Evolutionary conservation across 2,888 invertebrate genomes (phyloP), one percentile per base, ranked within the genome.

Genomic region (Coecobrya sp.): DNA sequence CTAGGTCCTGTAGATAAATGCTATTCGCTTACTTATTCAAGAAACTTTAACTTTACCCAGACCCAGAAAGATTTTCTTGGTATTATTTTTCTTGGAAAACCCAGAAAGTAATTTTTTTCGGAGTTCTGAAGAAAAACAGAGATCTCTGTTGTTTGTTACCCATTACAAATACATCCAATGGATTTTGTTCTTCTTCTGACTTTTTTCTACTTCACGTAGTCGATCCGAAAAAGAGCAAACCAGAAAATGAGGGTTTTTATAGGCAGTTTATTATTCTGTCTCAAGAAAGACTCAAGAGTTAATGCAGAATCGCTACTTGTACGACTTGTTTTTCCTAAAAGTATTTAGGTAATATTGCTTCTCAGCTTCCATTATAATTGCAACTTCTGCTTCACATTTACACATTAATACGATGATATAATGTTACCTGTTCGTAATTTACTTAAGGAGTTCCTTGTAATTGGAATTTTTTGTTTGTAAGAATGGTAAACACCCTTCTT

Each of bases 111-210:
- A 49, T 52, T 52, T 27, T n/a, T 4, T 76, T 76, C 42, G 19
- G 55, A 59, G 59, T 49, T 86, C 42, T 13, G 42, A 86, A 55
- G 76, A 73, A 55, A 86, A 86, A 52, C 79, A 79, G 19, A 22
- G 22, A 84, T 36, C n/a, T 5, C 13, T 27, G 19, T 45, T 73
- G 13, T 22, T 45, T 73, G 10, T 73, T 73, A n/a, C n/a, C 19
- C 42, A 45, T 45, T 22, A 45, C 73, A 22, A 11, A 45, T 22
- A 68, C 8, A 8, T 62, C 1, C 19, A 62, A 68, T 68, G 16
- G 5, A 19, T 59, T 19, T 19, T n/a, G 5, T 19, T 22, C 62
- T 10, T 55, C 55, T 55, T 10, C 1, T 19, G 2, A 55, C 8
- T 3, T 19, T 13, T 3, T 25, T 25, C 22, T 62, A 19, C 0